Percentiles rank a stretch among this genome's conserved stretches.
Conservation (phyloP, 2,113 vertebrate species). For the Salvelinus namaycush region DNA sequence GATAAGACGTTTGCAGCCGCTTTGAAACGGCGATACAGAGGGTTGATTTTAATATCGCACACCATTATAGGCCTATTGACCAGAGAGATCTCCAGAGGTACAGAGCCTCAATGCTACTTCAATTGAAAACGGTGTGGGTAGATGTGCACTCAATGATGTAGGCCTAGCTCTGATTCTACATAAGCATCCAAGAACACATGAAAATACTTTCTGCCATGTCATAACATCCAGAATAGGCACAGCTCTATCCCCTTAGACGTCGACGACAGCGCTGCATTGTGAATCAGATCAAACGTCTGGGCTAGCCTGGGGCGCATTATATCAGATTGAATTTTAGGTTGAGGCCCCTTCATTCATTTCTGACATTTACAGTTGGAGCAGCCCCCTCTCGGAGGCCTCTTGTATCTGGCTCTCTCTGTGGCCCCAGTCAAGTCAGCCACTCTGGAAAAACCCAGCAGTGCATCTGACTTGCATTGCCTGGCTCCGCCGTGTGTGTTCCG, state of each 20-base stretch:
- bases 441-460: conserved; percentile 76
- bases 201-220: conserved; percentile 65
- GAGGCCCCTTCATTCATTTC: conserved; percentile 78
- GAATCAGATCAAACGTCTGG: conserved; percentile 64
- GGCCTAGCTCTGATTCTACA: conserved; percentile 12
- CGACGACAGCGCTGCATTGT: conserved; percentile 57
- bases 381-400: conserved; percentile 68
- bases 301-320: conserved; percentile 54
- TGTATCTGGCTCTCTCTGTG: conserved; percentile 56
- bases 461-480: conserved; percentile 76
- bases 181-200: conserved; percentile 44
- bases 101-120: conserved; percentile 42
- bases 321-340: conserved; percentile 72
- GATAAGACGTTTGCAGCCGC: conserved; percentile 32
- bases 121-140: conserved; percentile 69
- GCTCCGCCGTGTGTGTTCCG: conserved; percentile 80
- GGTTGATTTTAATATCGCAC: conserved; percentile 39
- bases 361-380: conserved; percentile 77
- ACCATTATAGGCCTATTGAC: conserved; percentile 36
- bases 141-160: conserved; percentile 44
- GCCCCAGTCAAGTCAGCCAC: conserved; percentile 62
- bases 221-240: conserved; percentile 59
- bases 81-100: conserved; percentile 28
- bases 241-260: conserved; percentile 44
- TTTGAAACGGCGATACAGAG: conserved; percentile 10